A percentile compares a stretch with the other conserved stretches of the same genome.
phyloP scores from a whole-genome alignment of 2,113 vertebrate species.

The Gymnocephalus cernua region DNA sequence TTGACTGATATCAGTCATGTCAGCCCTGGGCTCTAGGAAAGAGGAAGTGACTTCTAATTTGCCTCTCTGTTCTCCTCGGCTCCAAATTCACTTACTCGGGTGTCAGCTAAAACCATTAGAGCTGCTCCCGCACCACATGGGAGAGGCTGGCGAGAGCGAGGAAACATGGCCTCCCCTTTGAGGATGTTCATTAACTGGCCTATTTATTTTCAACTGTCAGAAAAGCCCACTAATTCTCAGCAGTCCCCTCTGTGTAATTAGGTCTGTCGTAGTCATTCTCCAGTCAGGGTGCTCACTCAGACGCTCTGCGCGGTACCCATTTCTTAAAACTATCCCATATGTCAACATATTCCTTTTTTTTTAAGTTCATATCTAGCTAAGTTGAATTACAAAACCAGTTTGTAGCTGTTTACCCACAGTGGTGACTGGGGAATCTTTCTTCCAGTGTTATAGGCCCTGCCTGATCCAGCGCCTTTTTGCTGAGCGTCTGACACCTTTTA shows the following conservation, averaged over 20 bases:
- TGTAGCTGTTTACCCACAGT: conserved; percentile 10
- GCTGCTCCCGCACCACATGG: conserved; percentile 53
- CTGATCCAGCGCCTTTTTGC: conserved; percentile 20
- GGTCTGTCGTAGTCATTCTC: conserved; percentile 56
- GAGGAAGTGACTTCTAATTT: conserved; percentile 83
- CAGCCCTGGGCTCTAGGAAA: conserved; percentile 72
- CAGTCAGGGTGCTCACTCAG: conserved; percentile 44
- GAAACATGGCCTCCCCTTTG: conserved; percentile 67
- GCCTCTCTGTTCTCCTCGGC: conserved; percentile 64
- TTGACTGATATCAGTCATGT: conserved; percentile 82
- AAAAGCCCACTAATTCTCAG: conserved; percentile 74
- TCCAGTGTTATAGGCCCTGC: conserved; percentile 28
- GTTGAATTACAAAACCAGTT: conserved; percentile 51
- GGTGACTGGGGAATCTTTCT: conserved; percentile 35
- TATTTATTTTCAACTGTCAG: conserved; percentile 86
- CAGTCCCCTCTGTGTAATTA: conserved; percentile 62
- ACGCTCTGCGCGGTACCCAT: conserved; percentile 27
- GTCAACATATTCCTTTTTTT: conserved; percentile 54
- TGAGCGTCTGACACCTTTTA: conserved; percentile 70
- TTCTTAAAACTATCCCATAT: conserved; percentile 56
- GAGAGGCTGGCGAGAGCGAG: conserved; percentile 55
- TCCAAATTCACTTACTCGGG: conserved; percentile 70
- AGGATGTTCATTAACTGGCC: conserved; percentile 81
- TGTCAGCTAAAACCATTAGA: conserved; percentile 85
- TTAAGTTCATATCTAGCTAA: conserved; percentile 31